phyloP scores from a whole-genome alignment of 2,888 invertebrate species.

The Diabrotica balteata region DNA sequence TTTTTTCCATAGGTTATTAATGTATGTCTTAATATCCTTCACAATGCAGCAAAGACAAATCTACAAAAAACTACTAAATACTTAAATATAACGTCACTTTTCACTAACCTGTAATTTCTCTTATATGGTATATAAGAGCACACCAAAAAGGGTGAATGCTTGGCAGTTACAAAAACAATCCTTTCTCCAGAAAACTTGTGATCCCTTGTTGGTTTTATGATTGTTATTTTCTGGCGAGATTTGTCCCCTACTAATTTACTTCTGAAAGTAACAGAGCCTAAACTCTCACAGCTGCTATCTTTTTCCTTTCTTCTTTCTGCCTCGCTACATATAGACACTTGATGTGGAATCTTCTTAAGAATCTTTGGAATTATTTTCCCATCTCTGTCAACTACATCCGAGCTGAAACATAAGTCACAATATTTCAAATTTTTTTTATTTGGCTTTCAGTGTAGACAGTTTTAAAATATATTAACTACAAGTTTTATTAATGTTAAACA shows the following conservation, averaged over 20 bases:
- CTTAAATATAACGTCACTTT: neutral
- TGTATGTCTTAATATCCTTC: too few species aligned
- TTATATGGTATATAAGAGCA: conserved; percentile 88
- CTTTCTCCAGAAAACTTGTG: conserved; percentile 81
- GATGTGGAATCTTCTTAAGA: conserved; percentile 58
- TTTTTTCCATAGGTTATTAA: too few species aligned
- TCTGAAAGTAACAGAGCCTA: conserved; percentile 54
- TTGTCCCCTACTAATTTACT: conserved; percentile 56
- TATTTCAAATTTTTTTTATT: neutral
- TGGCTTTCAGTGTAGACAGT: too few species aligned
- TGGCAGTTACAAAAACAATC: conserved; percentile 79
- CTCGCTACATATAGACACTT: conserved; percentile 63
- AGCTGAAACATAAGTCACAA: conserved; percentile 47
- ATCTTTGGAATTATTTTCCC: conserved; percentile 43
- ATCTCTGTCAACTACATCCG: conserved; percentile 40
- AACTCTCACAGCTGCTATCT: conserved; percentile 81
- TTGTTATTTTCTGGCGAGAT: conserved; percentile 68
- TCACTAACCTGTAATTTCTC: conserved; percentile 21
- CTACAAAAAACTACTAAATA: too few species aligned
- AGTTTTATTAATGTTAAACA: too few species aligned
- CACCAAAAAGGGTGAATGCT: conserved; percentile 82
- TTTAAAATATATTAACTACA: too few species aligned
- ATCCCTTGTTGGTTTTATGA: conserved; percentile 68
- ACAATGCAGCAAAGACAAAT: too few species aligned
- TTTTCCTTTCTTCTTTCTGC: conserved; percentile 48